Percentiles rank a stretch among this genome's conserved stretches.
These are phyloP conservation scores for Ceyx cyanopectus DNA, from an alignment of 2,113 vertebrate species.

Conservation along the genomic window DNA sequence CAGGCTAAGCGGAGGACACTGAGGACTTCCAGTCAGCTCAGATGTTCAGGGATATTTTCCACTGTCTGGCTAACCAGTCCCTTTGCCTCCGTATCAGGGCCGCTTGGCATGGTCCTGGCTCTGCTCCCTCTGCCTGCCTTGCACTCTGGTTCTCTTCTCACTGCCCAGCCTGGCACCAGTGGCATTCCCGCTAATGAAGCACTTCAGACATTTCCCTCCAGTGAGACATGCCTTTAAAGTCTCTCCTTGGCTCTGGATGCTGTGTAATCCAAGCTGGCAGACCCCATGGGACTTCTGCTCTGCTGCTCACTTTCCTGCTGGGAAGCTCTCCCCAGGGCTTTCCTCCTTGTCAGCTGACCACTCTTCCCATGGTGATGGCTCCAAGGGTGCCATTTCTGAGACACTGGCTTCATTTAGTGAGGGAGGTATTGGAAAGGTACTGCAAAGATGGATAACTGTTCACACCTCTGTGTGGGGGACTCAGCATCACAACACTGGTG, in stretches of 20 bases:
- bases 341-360: not conserved
- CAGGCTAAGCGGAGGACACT: not conserved
- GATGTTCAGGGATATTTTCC: not conserved
- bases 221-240: not conserved
- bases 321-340: not conserved
- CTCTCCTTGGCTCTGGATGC: not conserved
- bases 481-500: fast-evolving
- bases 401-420: not conserved
- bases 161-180: not conserved
- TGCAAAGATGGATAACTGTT: fast-evolving
- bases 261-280: not conserved
- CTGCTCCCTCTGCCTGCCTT: not conserved
- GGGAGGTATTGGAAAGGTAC: not conserved
- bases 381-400: not conserved
- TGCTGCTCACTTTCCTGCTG: not conserved
- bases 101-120: not conserved
- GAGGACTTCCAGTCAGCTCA: not conserved
- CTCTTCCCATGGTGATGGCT: fast-evolving
- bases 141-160: not conserved
- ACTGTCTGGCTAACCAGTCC: not conserved
- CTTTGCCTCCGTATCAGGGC: not conserved
- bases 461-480: not conserved
- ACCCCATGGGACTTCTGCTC: not conserved
- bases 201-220: not conserved
- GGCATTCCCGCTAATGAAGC: not conserved